A percentile compares a stretch with the other conserved stretches of the same genome.
These are phyloP conservation scores for Halichoerus grypus DNA, from an alignment of 2,113 vertebrate species.

Conservation along the genomic window DNA sequence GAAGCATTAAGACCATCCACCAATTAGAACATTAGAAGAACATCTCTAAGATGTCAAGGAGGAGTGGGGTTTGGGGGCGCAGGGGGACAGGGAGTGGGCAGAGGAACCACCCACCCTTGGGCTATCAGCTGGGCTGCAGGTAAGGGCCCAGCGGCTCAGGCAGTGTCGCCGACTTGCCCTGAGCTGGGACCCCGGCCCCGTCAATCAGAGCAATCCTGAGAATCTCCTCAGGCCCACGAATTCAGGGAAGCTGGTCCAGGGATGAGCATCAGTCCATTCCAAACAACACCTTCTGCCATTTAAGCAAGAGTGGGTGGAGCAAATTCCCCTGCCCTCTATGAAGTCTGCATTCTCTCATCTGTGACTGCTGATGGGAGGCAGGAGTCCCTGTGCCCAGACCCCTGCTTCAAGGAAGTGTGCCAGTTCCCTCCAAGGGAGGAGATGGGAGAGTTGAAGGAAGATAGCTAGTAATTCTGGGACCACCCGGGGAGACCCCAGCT, in stretches of 20 bases:
- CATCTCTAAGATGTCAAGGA: not conserved
- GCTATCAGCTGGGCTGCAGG: not conserved
- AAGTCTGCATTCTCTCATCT: not conserved
- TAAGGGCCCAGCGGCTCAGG: not conserved
- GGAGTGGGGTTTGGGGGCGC: not conserved
- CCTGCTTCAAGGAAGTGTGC: not conserved
- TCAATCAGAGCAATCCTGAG: not conserved
- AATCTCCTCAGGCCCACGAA: not conserved
- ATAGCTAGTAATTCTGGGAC: not conserved
- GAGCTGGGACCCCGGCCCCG: not conserved
- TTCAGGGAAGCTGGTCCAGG: not conserved
- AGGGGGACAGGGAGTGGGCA: accelerated
- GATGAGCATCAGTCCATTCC: not conserved
- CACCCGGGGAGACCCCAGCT: no score
- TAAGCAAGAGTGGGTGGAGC: not conserved
- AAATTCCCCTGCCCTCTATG: not conserved
- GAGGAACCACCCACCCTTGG: not conserved
- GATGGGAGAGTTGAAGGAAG: not conserved
- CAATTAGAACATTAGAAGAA: not conserved
- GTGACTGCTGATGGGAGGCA: not conserved
- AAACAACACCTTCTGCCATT: not conserved
- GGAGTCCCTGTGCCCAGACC: not conserved
- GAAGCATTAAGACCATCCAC: not conserved
- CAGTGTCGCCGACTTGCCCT: not conserved
- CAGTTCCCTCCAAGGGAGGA: not conserved